A percentile compares a stretch with the other conserved stretches of the same genome.
phyloP scores from a whole-genome alignment of 2,113 vertebrate species.

The Rhinopomastus cyanomelas region DNA sequence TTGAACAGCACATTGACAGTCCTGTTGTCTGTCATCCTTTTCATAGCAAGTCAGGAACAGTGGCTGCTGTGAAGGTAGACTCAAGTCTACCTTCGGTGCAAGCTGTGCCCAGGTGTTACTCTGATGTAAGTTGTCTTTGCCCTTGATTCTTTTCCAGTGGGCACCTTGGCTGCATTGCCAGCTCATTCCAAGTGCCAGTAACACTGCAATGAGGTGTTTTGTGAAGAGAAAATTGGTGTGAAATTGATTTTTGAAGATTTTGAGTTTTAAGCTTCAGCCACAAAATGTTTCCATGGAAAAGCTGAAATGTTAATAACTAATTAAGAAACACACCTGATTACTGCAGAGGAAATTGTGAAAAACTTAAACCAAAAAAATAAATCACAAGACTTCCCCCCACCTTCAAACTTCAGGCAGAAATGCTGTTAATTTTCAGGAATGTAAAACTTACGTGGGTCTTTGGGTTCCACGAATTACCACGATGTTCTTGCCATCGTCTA shows the following conservation, averaged over 20 bases:
- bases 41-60: constrained; percentile 32
- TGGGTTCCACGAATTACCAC: not conserved
- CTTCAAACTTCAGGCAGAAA: not conserved
- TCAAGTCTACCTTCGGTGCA: not conserved
- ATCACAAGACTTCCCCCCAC: not conserved
- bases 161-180: not conserved
- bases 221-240: not conserved
- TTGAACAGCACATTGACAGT: constrained; percentile 68
- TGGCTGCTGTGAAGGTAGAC: constrained; percentile 27
- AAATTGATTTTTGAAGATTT: not conserved
- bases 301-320: not conserved
- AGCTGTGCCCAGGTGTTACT: not conserved
- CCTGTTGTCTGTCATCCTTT: constrained; percentile 65
- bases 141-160: not conserved
- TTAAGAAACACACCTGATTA: not conserved
- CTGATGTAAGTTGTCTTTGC: not conserved
- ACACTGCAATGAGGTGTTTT: not conserved
- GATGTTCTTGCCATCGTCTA: accelerated
- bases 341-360: not conserved
- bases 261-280: not conserved
- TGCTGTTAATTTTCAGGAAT: not conserved
- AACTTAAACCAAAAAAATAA: not conserved
- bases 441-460: not conserved
- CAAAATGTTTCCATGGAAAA: not conserved
- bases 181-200: not conserved